Evolutionary conservation across 2,113 vertebrate species (phyloP).

Genomic region (Verasper variegatus): DNA sequence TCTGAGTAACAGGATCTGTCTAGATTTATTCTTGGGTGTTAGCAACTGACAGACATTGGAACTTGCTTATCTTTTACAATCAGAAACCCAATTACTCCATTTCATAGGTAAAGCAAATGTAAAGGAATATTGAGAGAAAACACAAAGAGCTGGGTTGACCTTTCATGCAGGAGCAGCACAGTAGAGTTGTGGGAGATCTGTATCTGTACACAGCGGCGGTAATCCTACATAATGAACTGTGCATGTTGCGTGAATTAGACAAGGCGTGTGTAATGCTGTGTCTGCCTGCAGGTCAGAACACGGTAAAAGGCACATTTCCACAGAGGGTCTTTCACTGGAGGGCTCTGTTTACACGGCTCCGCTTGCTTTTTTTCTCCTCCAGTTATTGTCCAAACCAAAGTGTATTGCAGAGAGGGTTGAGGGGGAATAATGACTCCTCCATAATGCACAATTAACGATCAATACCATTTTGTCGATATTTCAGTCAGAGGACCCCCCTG

Average conservation of each 20-base stretch:
- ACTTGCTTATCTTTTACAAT: not conserved
- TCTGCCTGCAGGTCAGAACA: constrained; percentile 21
- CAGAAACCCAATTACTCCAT: not conserved
- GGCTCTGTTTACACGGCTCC: not conserved
- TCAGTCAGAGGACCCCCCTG: constrained; percentile 37
- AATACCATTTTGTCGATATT: constrained; percentile 54
- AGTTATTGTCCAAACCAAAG: not conserved
- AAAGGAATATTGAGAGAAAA: not conserved
- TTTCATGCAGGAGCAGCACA: not conserved
- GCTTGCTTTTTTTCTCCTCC: not conserved
- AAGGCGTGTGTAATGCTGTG: not conserved
- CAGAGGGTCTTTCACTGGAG: not conserved
- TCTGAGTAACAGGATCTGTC: constrained; percentile 2
- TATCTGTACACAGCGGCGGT: not conserved
- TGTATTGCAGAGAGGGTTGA: not conserved
- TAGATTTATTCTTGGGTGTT: not conserved
- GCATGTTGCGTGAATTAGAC: constrained; percentile 1
- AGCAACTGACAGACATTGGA: not conserved
- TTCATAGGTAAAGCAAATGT: not conserved
- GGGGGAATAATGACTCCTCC: not conserved
- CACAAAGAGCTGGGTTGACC: not conserved
- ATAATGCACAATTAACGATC: constrained; percentile 38
- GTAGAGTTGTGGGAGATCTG: not conserved
- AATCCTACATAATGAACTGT: constrained; percentile 22
- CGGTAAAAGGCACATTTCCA: constrained; percentile 30